Conservation (phyloP, 2,888 invertebrate genomes). For the Idaea biselata region DNA sequence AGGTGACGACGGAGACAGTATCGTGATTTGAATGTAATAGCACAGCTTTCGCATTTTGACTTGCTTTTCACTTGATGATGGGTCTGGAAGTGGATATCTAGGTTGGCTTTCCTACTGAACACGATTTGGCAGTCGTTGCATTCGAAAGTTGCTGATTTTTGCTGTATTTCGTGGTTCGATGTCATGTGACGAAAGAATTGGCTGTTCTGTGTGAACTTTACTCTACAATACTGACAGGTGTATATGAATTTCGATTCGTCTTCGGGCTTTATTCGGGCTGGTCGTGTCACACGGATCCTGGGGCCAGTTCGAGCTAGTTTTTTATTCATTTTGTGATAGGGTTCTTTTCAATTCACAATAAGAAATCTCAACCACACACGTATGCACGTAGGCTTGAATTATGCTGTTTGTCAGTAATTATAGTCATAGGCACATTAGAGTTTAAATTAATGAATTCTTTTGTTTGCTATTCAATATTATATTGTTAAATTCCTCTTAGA, state of each 20-base stretch:
- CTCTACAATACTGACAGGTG: constrained; percentile 66
- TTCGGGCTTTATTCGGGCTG: constrained; percentile 49
- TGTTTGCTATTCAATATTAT: too few relatives aligned
- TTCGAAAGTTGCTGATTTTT: constrained; percentile 59
- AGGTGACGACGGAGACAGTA: constrained; percentile 68
- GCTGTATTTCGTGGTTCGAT: constrained; percentile 65
- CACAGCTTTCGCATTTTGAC: constrained; percentile 65
- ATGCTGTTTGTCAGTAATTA: too few relatives aligned
- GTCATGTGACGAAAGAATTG: constrained; percentile 74
- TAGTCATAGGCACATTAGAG: too few relatives aligned
- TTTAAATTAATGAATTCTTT: too few relatives aligned
- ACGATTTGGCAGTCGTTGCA: constrained; percentile 70
- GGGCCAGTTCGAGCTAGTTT: constrained; percentile 64
- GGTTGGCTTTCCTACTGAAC: constrained; percentile 58
- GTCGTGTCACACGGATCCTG: constrained; percentile 63
- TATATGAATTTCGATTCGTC: constrained; percentile 59
- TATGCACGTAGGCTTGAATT: constrained; percentile 31
- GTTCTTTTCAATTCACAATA: constrained; percentile 5
- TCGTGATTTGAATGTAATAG: constrained; percentile 69
- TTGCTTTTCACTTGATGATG: constrained; percentile 64
- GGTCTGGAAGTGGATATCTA: constrained; percentile 64
- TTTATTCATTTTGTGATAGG: constrained; percentile 63
- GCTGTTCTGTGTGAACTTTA: constrained; percentile 70
- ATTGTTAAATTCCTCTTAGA: too few relatives aligned
- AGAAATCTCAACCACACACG: constrained; percentile 32